phyloP scores from a whole-genome alignment of 2,888 invertebrate species.

The Drosophila antonietae region DNA sequence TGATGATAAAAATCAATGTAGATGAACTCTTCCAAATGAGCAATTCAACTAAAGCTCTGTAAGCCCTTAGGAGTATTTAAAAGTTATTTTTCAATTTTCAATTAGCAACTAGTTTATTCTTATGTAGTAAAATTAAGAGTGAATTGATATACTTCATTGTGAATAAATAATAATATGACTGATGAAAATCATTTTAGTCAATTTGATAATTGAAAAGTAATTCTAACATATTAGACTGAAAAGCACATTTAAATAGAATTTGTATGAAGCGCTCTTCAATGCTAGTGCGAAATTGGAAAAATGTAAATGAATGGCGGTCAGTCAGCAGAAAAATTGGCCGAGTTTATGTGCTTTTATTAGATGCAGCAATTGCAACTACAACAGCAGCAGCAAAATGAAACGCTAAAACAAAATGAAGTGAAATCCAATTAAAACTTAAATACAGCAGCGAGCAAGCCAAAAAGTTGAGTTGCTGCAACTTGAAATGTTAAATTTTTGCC shows the following conservation, averaged over 20 bases:
- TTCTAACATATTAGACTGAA: not conserved
- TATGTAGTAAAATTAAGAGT: no score
- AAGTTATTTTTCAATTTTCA: no score
- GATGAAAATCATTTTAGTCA: no score
- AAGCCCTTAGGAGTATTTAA: no score
- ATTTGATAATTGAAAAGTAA: constrained; percentile 5
- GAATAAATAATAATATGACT: not conserved
- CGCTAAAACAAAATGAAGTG: constrained; percentile 51
- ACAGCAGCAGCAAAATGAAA: constrained; percentile 18
- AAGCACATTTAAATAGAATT: constrained; percentile 26
- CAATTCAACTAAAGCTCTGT: no score
- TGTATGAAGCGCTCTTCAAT: constrained; percentile 39
- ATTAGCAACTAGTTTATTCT: no score
- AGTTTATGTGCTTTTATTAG: constrained; percentile 58
- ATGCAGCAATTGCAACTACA: constrained; percentile 8
- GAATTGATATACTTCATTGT: no score
- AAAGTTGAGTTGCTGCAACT: constrained; percentile 51
- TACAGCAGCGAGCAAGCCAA: constrained; percentile 40
- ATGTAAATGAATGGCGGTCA: constrained; percentile 63
- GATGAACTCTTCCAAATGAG: no score
- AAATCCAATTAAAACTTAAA: constrained; percentile 77
- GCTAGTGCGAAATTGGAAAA: constrained; percentile 46
- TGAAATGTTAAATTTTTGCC: constrained; percentile 49
- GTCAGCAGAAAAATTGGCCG: constrained; percentile 54
- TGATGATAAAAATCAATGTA: no score